A percentile compares a stretch with the other conserved stretches of the same genome.
Conservation (phyloP, 1,140 invertebrate species). For the Scaptomyza montana region DNA sequence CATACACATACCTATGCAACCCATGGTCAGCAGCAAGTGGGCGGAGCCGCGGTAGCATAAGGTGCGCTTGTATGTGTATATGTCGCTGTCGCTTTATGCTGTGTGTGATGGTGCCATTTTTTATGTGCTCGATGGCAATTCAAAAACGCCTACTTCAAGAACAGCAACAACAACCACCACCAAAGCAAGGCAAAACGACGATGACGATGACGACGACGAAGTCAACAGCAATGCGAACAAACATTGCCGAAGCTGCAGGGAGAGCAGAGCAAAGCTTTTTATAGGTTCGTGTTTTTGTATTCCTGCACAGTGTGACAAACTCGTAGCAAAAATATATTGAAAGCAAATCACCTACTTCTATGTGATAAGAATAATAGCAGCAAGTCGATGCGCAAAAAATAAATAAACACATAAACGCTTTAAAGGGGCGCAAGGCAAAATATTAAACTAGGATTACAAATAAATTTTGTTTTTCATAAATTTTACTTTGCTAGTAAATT, state of each 20-base stretch:
- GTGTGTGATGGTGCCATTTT: slow-evolving; percentile 61
- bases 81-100: slow-evolving; percentile 29
- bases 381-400: no score
- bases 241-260: slow-evolving; percentile 21
- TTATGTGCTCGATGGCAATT: slow-evolving; percentile 80
- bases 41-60: slow-evolving; percentile 79
- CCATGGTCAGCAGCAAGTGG: slow-evolving; percentile 68
- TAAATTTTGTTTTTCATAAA: no score
- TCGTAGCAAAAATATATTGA: no score
- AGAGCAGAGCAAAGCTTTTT: slow-evolving; percentile 47
- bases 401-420: no score
- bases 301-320: slow-evolving; percentile 58
- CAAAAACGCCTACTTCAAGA: slow-evolving; percentile 83
- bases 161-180: slow-evolving; percentile 51
- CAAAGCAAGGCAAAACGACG: slow-evolving; percentile 32
- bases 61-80: slow-evolving; percentile 59
- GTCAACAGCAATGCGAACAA: slow-evolving; percentile 25
- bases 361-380: no score
- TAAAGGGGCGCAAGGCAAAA: neutral
- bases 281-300: slow-evolving; percentile 14
- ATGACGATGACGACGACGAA: slow-evolving; percentile 46
- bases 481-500: no score
- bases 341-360: neutral
- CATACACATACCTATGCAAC: slow-evolving; percentile 33
- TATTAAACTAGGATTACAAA: neutral